Percentiles rank a stretch among this genome's conserved stretches.
Evolutionary conservation across 2,797 vertebrate genomes (phyloP).

Genomic region (Ataeniobius toweri): DNA sequence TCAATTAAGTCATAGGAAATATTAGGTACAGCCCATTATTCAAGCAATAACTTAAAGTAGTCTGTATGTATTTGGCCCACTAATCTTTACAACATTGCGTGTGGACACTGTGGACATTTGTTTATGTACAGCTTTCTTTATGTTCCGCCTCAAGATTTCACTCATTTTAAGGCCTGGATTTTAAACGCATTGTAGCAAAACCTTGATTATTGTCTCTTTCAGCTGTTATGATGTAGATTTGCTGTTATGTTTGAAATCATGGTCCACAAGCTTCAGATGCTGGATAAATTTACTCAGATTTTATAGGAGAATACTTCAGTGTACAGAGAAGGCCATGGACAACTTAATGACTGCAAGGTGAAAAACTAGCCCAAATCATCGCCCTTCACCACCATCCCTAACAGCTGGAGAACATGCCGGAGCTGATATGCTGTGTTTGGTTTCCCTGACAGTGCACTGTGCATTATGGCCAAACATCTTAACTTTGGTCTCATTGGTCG

Average conservation of each 20-base stretch:
- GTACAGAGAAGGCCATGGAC: neutral
- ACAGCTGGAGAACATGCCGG: no score
- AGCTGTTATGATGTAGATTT: neutral
- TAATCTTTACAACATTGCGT: neutral
- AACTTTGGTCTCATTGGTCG: no score
- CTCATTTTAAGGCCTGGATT: neutral
- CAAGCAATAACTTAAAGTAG: neutral
- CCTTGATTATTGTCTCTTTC: neutral
- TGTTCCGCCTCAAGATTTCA: neutral
- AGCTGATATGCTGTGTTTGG: no score
- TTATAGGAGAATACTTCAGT: no score
- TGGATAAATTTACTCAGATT: no score
- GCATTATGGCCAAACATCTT: no score
- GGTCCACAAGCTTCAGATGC: no score
- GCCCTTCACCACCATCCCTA: neutral
- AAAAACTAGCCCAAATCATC: neutral
- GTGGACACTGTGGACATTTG: neutral
- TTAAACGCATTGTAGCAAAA: neutral
- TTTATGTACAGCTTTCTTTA: neutral
- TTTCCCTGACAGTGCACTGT: no score
- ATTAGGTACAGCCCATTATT: neutral
- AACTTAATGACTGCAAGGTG: neutral
- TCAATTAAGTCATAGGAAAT: constrained; percentile 1
- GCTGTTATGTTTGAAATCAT: neutral
- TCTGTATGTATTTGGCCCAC: neutral